A percentile compares a stretch with the other conserved stretches of the same genome.
phyloP scores from a whole-genome alignment of 2,113 vertebrate genomes.

The Larimichthys polyactis region DNA sequence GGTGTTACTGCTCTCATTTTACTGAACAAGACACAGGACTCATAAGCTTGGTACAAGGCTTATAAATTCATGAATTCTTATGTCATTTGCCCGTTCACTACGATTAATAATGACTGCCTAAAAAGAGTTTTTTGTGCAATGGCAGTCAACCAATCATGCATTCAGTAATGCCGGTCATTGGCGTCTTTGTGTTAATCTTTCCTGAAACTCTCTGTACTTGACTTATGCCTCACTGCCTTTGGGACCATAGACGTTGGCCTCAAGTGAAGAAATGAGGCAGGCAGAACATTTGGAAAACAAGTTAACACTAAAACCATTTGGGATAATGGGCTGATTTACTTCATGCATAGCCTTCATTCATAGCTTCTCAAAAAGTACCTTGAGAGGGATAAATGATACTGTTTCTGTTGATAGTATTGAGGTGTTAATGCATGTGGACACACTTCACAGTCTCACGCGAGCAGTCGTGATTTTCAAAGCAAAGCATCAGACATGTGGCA shows the following conservation, averaged over 20 bases:
- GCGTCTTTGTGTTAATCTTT: conserved; percentile 45
- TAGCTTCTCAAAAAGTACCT: conserved; percentile 1
- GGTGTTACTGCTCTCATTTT: conserved; percentile 55
- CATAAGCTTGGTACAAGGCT: conserved; percentile 33
- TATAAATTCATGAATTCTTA: conserved; percentile 26
- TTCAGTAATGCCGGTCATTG: conserved; percentile 30
- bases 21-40: conserved; percentile 54
- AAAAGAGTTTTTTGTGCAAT: conserved; percentile 37
- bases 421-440: conserved; percentile 26
- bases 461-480: conserved; percentile 18
- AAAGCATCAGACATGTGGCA: background rate
- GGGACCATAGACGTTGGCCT: conserved; percentile 19
- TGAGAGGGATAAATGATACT: background rate
- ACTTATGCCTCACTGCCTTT: conserved; percentile 49
- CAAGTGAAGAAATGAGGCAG: conserved; percentile 48
- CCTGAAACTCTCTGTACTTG: conserved; percentile 43
- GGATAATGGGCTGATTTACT: conserved; percentile 20
- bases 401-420: conserved; percentile 2
- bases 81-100: conserved; percentile 25
- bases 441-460: background rate
- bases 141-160: conserved; percentile 48
- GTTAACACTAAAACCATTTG: conserved; percentile 43
- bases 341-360: conserved; percentile 8
- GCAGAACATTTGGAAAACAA: conserved; percentile 55
- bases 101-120: conserved; percentile 38